Evolutionary conservation across 2,888 invertebrate species (phyloP).

Genomic region (Trichopria drosophilae): DNA sequence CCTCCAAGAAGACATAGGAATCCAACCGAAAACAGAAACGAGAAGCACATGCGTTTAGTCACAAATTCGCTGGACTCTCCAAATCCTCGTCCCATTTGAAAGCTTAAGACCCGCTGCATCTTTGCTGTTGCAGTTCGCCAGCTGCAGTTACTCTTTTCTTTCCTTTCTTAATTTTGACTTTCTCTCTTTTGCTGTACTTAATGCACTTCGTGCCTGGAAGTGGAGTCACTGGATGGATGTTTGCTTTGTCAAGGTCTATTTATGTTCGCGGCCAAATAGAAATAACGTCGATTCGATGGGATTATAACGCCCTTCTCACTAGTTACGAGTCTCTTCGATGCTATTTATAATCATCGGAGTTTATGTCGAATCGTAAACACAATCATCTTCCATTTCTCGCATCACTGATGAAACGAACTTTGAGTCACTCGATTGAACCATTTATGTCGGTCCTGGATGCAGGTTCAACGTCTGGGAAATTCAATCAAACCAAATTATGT

Average conservation of each 20-base stretch:
- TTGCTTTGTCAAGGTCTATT: slow-evolving; percentile 31
- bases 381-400: no score
- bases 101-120: slow-evolving; percentile 60
- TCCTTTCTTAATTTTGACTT: neutral
- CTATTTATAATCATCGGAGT: no score
- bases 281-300: slow-evolving; percentile 19
- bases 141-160: neutral
- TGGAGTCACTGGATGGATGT: neutral
- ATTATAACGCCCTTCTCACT: slow-evolving; percentile 11
- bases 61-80: slow-evolving; percentile 57
- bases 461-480: no score
- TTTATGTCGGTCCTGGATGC: no score
- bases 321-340: no score
- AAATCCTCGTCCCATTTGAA: slow-evolving; percentile 56
- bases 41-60: slow-evolving; percentile 59
- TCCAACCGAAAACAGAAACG: slow-evolving; percentile 58
- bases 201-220: neutral
- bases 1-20: slow-evolving; percentile 60
- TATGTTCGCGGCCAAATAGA: slow-evolving; percentile 26
- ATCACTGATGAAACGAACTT: no score
- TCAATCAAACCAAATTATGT: no score
- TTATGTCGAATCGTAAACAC: no score
- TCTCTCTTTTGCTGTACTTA: neutral
- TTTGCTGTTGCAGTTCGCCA: slow-evolving; percentile 15
- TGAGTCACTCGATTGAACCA: no score